Percentiles rank a stretch among this genome's conserved stretches.
These are phyloP conservation scores for Drosophila tropicalis DNA, from an alignment of 1,140 invertebrate species.

Conservation along the genomic window DNA sequence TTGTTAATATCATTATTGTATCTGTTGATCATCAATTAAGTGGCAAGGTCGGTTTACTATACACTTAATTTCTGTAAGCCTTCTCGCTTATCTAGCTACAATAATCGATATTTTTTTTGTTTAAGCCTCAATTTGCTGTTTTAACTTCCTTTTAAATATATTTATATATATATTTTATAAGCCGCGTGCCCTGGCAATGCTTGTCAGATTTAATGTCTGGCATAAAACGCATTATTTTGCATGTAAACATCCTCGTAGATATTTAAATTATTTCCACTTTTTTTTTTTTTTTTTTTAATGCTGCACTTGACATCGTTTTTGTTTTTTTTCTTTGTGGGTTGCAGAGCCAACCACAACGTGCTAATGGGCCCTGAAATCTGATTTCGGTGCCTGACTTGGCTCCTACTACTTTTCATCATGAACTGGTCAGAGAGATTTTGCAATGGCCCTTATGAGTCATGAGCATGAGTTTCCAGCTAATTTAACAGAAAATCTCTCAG, in stretches of 20 bases:
- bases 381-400: conserved; percentile 30
- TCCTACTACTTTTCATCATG: conserved; percentile 38
- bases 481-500: conserved; percentile 31
- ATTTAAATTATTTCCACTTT: conserved; percentile 23
- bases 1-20: conserved; percentile 11
- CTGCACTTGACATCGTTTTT: conserved; percentile 73
- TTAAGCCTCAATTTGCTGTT: conserved; percentile 9
- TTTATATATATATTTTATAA: conserved; percentile 35
- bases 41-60: conserved; percentile 46
- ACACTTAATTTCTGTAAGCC: conserved; percentile 35
- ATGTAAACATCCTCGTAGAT: conserved; percentile 65
- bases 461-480: conserved; percentile 42
- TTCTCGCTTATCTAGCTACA: conserved; percentile 49
- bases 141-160: conserved; percentile 23
- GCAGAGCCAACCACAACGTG: conserved; percentile 61
- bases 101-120: conserved; percentile 44
- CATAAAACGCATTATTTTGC: conserved; percentile 56
- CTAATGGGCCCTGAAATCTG: conserved; percentile 76
- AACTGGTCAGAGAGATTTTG: conserved; percentile 34
- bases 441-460: conserved; percentile 50
- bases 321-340: not conserved
- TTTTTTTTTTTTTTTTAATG: not conserved
- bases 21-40: conserved; percentile 59
- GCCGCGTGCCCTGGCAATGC: conserved; percentile 28
- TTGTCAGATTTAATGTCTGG: conserved; percentile 35